Conservation (phyloP, 2,888 invertebrate genomes). For the Oscheius sp. region DNA sequence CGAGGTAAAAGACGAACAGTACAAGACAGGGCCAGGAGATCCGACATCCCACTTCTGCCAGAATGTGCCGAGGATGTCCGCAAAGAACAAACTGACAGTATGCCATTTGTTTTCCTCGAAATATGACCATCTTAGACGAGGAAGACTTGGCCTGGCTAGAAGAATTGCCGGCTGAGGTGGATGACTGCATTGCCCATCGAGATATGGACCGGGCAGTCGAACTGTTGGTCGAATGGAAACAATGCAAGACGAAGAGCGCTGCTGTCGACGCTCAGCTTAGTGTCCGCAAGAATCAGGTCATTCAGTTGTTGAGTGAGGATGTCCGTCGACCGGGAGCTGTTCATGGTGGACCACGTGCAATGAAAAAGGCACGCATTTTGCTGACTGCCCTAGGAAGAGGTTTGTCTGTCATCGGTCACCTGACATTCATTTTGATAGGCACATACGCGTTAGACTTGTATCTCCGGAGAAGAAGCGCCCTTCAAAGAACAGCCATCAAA, state of each 20-base stretch:
- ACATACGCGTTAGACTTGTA: conserved; percentile 71
- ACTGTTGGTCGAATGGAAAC: conserved; percentile 70
- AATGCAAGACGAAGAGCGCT: conserved; percentile 60
- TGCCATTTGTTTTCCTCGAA: conserved; percentile 15
- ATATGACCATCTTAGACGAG: conserved; percentile 39
- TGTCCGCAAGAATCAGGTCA: conserved; percentile 66
- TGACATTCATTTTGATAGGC: no score
- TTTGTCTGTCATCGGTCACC: not conserved
- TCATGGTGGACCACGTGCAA: conserved; percentile 67
- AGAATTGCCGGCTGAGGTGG: conserved; percentile 68
- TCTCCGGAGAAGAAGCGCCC: conserved; percentile 61
- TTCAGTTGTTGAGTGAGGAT: conserved; percentile 66
- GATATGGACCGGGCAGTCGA: conserved; percentile 71
- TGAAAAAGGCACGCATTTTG: conserved; percentile 60
- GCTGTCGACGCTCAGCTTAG: conserved; percentile 63
- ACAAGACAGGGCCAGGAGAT: conserved; percentile 30
- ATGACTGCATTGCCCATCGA: conserved; percentile 68
- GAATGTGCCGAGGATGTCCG: conserved; percentile 5
- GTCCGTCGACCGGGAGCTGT: conserved; percentile 66
- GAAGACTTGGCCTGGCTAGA: conserved; percentile 64
- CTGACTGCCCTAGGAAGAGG: conserved; percentile 56
- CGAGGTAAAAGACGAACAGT: conserved; percentile 60
- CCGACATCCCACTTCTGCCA: not conserved
- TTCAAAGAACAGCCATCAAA: conserved; percentile 56
- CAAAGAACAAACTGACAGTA: not conserved